A percentile compares a stretch with the other conserved stretches of the same genome.
Evolutionary conservation across 2,888 invertebrate species (phyloP).

Genomic region (Taphrorychus bicolor): DNA sequence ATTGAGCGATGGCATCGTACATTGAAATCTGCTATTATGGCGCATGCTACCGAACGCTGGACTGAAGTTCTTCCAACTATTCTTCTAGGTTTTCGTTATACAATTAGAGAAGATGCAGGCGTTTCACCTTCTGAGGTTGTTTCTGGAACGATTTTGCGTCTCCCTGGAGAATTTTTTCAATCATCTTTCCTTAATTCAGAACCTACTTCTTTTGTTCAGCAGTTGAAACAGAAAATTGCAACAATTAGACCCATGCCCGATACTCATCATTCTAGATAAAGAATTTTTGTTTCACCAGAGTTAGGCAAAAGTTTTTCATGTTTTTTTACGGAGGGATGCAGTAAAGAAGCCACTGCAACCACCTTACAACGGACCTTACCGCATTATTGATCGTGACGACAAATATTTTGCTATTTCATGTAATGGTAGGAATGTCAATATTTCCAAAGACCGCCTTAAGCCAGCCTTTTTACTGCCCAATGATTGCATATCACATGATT

Average conservation of each 20-base stretch:
- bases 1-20: constrained; percentile 17
- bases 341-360: constrained; percentile 8
- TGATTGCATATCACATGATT: neutral
- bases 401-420: constrained; percentile 3
- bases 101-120: constrained; percentile 1
- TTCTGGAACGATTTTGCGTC: constrained; percentile 10
- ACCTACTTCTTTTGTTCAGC: neutral
- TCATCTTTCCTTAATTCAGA: neutral
- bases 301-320: neutral
- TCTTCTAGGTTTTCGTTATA: neutral
- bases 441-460: constrained; percentile 6
- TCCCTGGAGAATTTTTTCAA: constrained; percentile 16
- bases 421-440: constrained; percentile 3
- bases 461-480: constrained; percentile 1
- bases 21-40: constrained; percentile 11
- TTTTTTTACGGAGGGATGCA: constrained; percentile 3
- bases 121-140: constrained; percentile 10
- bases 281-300: constrained; percentile 2
- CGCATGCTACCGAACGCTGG: constrained; percentile 8
- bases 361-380: constrained; percentile 10
- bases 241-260: neutral
- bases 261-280: neutral
- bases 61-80: constrained; percentile 5
- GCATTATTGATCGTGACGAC: neutral
- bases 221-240: constrained; percentile 8